A percentile compares a stretch with the other conserved stretches of the same genome.
Evolutionary conservation across 2,113 vertebrate species (phyloP).

Genomic region (Condylura cristata): DNA sequence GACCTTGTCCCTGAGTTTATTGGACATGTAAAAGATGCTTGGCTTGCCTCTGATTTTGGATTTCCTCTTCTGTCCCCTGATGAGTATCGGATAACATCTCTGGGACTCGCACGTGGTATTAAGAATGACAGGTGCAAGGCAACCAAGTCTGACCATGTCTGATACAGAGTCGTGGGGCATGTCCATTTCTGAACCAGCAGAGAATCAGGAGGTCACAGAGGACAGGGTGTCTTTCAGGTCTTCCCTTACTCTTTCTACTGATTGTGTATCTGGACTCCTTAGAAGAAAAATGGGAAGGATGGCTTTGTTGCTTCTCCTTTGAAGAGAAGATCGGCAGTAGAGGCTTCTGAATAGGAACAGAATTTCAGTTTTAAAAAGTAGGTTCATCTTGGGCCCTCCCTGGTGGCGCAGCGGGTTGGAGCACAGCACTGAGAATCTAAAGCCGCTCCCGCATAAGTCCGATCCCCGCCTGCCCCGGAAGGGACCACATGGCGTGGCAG

Average conservation of each 20-base stretch:
- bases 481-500: too few species aligned
- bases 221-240: slow-evolving; percentile 12
- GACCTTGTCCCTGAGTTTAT: slow-evolving; percentile 74
- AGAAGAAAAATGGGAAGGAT: slow-evolving; percentile 5
- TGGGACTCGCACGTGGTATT: slow-evolving; percentile 65
- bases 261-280: not conserved
- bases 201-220: slow-evolving; percentile 50
- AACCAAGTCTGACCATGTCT: slow-evolving; percentile 57
- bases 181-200: slow-evolving; percentile 18
- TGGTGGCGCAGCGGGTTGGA: too few species aligned
- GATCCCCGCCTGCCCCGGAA: too few species aligned
- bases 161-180: slow-evolving; percentile 4
- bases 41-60: slow-evolving; percentile 74
- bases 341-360: not conserved
- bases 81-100: slow-evolving; percentile 76
- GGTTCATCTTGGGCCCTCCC: too few species aligned
- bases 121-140: slow-evolving; percentile 76
- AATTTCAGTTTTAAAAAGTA: slow-evolving; percentile 42
- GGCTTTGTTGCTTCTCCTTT: not conserved
- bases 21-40: slow-evolving; percentile 65
- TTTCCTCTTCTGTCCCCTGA: slow-evolving; percentile 75
- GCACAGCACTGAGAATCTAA: too few species aligned
- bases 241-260: slow-evolving; percentile 18
- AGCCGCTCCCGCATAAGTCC: too few species aligned
- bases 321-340: not conserved